Percentiles rank a stretch among this genome's conserved stretches.
These are phyloP conservation scores for Egretta garzetta DNA, from an alignment of 2,113 vertebrate species.

Conservation along the genomic window DNA sequence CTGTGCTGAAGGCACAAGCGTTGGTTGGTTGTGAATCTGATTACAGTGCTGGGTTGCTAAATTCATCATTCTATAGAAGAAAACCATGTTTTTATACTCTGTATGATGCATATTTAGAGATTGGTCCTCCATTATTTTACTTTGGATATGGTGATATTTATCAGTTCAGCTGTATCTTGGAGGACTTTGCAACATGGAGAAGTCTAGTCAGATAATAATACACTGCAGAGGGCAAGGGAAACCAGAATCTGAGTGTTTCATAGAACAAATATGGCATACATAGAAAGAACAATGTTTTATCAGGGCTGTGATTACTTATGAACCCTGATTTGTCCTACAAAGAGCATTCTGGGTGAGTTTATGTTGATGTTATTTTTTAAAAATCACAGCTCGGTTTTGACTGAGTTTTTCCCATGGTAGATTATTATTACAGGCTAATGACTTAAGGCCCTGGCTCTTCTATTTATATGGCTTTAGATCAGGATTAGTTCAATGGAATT, in stretches of 20 bases:
- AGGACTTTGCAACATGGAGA: background rate
- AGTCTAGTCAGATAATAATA: background rate
- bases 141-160: background rate
- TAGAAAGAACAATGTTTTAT: background rate
- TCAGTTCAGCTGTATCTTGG: background rate
- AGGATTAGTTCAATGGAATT: background rate
- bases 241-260: background rate
- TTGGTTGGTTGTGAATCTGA: background rate
- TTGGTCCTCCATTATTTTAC: background rate
- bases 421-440: background rate
- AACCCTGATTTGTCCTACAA: background rate
- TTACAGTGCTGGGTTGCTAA: background rate
- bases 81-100: background rate
- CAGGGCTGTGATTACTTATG: background rate
- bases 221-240: background rate
- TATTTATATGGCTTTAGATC: background rate
- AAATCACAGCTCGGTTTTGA: background rate
- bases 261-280: background rate
- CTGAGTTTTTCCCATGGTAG: background rate
- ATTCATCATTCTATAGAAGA: background rate
- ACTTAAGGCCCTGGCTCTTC: background rate
- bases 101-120: background rate
- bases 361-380: background rate
- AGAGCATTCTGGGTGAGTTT: background rate
- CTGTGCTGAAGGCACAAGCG: background rate